Evolutionary conservation across 2,113 vertebrate genomes (phyloP).

Genomic region (Xerus inauris): DNA sequence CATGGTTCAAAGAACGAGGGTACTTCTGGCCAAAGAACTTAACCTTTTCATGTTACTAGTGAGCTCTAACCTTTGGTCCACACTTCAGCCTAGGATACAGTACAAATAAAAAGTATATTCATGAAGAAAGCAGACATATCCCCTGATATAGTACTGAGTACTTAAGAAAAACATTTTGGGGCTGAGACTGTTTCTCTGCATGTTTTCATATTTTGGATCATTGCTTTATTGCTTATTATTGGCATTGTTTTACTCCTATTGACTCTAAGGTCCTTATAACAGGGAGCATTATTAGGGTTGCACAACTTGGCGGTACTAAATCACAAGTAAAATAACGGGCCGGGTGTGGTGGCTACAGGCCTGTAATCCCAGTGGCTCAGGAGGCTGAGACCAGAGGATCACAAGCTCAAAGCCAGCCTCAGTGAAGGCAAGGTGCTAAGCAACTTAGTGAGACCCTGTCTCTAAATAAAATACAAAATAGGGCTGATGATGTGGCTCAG

Average conservation of each 20-base stretch:
- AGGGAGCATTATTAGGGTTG: neutral
- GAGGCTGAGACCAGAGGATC: too few species aligned
- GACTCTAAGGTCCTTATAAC: neutral
- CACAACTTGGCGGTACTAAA: neutral
- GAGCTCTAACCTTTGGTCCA: constrained; percentile 54
- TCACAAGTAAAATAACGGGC: constrained; percentile 22
- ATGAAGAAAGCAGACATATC: neutral
- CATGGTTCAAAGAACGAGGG: neutral
- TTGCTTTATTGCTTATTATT: neutral
- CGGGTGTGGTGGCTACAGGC: too few species aligned
- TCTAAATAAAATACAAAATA: too few species aligned
- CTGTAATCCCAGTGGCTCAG: too few species aligned
- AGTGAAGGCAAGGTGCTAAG: too few species aligned
- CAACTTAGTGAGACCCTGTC: too few species aligned
- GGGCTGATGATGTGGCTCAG: too few species aligned
- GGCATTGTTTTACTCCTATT: neutral
- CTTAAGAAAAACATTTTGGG: neutral
- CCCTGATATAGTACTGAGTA: neutral
- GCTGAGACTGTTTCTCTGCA: neutral
- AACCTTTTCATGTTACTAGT: constrained; percentile 45
- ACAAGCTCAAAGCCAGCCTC: too few species aligned
- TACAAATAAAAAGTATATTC: neutral
- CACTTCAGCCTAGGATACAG: neutral
- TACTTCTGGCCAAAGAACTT: constrained; percentile 30
- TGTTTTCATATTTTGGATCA: neutral